These are phyloP conservation scores for Onychomys leucogaster DNA, from an alignment of 2,797 vertebrate genomes.

Conservation along the genomic window DNA sequence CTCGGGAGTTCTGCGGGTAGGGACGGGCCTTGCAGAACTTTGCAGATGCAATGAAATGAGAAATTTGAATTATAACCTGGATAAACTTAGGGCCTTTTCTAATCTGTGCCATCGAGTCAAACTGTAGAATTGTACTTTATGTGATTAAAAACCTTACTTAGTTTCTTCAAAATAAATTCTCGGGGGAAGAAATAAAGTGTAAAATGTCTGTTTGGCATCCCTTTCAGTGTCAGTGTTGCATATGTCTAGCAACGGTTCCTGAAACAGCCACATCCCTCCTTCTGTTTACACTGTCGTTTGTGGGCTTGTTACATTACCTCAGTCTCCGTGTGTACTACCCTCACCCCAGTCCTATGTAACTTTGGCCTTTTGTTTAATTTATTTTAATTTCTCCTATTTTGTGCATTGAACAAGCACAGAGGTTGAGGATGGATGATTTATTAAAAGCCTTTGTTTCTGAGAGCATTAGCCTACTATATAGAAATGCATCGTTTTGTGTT, in stretches of 20 bases:
- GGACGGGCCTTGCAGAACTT: background rate
- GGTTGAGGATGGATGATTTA: background rate
- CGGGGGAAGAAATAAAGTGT: background rate
- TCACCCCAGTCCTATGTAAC: background rate
- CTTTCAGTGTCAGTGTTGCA: background rate
- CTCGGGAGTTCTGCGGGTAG: background rate
- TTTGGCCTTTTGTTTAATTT: background rate
- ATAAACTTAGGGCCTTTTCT: background rate
- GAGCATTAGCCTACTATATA: background rate
- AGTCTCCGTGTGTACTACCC: background rate
- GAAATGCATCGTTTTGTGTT: background rate
- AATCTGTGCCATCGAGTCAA: background rate
- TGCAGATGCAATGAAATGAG: background rate
- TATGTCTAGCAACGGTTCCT: background rate
- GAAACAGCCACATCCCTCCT: background rate
- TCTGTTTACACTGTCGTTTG: background rate
- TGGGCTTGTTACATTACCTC: background rate
- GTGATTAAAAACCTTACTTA: constrained; percentile 29
- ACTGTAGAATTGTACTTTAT: background rate
- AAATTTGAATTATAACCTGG: background rate
- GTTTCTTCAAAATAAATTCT: background rate
- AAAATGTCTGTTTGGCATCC: background rate
- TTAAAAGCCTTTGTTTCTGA: constrained; percentile 19
- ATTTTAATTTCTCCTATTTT: background rate
- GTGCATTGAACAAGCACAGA: constrained; percentile 1